phyloP scores from a whole-genome alignment of 1,140 invertebrate species.

The Chionoecetes opilio region DNA sequence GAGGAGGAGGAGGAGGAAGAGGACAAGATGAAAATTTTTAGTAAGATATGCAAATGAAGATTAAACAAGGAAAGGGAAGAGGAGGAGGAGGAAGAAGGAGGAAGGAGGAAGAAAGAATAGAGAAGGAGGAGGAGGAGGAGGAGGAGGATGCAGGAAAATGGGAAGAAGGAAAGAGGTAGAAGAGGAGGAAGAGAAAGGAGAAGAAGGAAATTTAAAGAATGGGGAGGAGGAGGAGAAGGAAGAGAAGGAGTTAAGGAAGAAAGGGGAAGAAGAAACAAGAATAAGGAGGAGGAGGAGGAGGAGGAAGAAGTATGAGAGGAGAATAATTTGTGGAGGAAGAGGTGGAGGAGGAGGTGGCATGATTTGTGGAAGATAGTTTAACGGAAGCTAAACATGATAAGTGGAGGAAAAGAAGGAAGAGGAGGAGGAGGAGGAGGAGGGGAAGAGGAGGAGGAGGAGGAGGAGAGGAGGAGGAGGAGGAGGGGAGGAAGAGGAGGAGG shows the following conservation, averaged over 20 bases:
- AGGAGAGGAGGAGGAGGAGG: conserved; percentile 24
- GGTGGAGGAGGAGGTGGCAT: neutral
- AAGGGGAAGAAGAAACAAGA: neutral
- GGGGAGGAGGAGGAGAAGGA: neutral
- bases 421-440: neutral
- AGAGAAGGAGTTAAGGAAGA: neutral
- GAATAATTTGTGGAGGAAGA: too few species aligned
- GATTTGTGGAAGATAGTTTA: too few species aligned
- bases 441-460: neutral
- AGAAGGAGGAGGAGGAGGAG: neutral
- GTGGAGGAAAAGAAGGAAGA: neutral
- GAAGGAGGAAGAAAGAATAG: neutral
- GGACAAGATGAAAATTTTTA: neutral
- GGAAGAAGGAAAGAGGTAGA: neutral
- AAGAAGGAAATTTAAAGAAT: neutral
- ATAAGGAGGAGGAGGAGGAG: neutral
- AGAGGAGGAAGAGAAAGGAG: neutral
- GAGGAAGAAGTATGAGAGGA: neutral
- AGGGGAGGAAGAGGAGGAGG: neutral
- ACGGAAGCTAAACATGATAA: too few species aligned
- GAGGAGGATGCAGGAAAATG: neutral
- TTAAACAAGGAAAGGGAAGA: neutral
- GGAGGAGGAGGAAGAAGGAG: neutral
- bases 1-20: neutral
- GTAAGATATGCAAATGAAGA: neutral